Percentiles rank a stretch among this genome's conserved stretches.
Conservation (phyloP, 1,140 invertebrate genomes). For the Drosophila arizonae region DNA sequence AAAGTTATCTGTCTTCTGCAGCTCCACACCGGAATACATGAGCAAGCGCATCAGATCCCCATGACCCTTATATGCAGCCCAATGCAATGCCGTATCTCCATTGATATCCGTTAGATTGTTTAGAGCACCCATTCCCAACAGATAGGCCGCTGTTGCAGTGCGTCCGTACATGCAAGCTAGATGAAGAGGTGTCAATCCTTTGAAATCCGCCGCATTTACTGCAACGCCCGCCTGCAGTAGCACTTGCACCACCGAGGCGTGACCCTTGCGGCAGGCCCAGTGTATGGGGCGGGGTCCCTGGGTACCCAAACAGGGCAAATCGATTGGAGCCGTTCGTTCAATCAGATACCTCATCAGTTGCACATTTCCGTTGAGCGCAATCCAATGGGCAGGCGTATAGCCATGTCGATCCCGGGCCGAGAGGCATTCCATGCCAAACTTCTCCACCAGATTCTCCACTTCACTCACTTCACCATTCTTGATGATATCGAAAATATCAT, state of each 20-base stretch:
- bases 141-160: constrained; percentile 93
- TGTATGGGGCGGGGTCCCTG: constrained; percentile 95
- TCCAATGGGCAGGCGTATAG: constrained; percentile 96
- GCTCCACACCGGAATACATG: constrained; percentile 87
- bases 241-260: constrained; percentile 91
- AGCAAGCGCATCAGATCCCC: constrained; percentile 93
- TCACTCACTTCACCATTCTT: constrained; percentile 87
- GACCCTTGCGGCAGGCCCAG: constrained; percentile 94
- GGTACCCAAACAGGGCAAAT: constrained; percentile 93
- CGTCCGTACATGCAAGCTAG: constrained; percentile 96
- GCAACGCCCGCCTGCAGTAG: constrained; percentile 92
- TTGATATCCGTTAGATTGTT: constrained; percentile 94
- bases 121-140: constrained; percentile 93
- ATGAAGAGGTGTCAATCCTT: constrained; percentile 94
- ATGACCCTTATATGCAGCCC: constrained; percentile 96
- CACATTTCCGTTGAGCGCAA: constrained; percentile 92
- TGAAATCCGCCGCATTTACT: constrained; percentile 94
- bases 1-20: constrained; percentile 95
- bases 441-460: constrained; percentile 90
- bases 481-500: constrained; percentile 82
- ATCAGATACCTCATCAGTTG: constrained; percentile 93
- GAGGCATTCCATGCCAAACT: constrained; percentile 88
- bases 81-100: constrained; percentile 95
- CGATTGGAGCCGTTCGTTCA: constrained; percentile 91
- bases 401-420: constrained; percentile 93